Evolutionary conservation across 1,140 invertebrate genomes (phyloP).

Genomic region (Drosophila setifemur): DNA sequence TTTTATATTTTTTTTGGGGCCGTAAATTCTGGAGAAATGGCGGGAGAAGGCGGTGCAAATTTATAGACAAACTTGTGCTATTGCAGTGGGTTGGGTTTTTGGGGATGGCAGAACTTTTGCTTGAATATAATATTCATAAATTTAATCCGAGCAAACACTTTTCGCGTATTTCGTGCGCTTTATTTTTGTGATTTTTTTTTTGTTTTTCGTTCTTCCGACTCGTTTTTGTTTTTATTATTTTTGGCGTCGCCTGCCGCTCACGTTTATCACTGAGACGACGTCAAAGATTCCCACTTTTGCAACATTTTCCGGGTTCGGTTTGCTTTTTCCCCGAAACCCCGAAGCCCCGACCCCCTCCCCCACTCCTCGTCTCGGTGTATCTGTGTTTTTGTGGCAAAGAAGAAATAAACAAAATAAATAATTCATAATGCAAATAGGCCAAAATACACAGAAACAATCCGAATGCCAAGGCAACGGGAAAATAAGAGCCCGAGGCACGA

Average conservation of each 20-base stretch:
- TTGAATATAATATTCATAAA: slow-evolving; percentile 78
- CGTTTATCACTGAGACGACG: slow-evolving; percentile 67
- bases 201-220: background rate
- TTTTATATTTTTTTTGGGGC: slow-evolving; percentile 21
- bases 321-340: background rate
- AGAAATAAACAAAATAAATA: slow-evolving; percentile 73
- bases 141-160: slow-evolving; percentile 76
- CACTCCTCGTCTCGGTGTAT: slow-evolving; percentile 6
- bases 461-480: slow-evolving; percentile 47
- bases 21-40: slow-evolving; percentile 38
- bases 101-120: slow-evolving; percentile 46
- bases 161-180: slow-evolving; percentile 65
- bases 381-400: slow-evolving; percentile 35
- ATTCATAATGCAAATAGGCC: slow-evolving; percentile 80
- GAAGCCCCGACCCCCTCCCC: background rate
- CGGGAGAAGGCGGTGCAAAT: slow-evolving; percentile 37
- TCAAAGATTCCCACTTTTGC: slow-evolving; percentile 63
- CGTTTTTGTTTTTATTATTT: background rate
- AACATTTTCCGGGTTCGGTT: slow-evolving; percentile 53
- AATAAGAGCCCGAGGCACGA: slow-evolving; percentile 39
- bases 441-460: slow-evolving; percentile 42
- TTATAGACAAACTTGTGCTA: slow-evolving; percentile 61
- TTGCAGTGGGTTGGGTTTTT: slow-evolving; percentile 24
- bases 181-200: slow-evolving; percentile 31
- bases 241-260: slow-evolving; percentile 5